Base-by-base conservation (phyloP, 2,888 invertebrate genomes). In the Brenthis daphne region DNA sequence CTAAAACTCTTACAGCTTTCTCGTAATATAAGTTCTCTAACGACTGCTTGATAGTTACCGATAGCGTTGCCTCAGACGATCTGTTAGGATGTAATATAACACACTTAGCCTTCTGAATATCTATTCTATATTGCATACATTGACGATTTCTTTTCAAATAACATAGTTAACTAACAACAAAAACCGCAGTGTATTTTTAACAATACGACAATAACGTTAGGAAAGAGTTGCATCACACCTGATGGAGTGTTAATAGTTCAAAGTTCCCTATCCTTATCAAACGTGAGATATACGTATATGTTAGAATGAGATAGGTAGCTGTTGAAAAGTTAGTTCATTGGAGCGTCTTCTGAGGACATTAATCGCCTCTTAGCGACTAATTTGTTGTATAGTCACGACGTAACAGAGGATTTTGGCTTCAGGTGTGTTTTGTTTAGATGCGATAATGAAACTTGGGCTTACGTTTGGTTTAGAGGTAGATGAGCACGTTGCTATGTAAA, bases 31-130 rank as follows among this genome's bases (percentile, higher is more conserved):
- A 55, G 43, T 56, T 65, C n/a, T 67, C 50, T 64, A 86, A 86
- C 85, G 85, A 83, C 80, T 80, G 82, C 82, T 85, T 85, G 83
- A 86, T 86, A 84, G 85, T 57, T 84, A 76, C 76, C 75, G 82
- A 82, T 84, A 85, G 85, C 83, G 82, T 83, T 80, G 72, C 75
- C 37, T 37, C 43, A 57, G 48, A 29, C 56, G 57, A 66, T 61
- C 50, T 60, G 48, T 24, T 37, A 63, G 57, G 33, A 43, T 53
- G 48, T 66, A 66, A 54, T 65, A 61, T 51, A 56, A 53, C 11
- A 3, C 13, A 53, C 13, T 33, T 33, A 16, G 8, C 29, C 33
- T 51, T 6, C 37, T 63, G 24, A 37, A 20, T 37, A 29, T 14
- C 8, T 43, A 14, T 14, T 13, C 14, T 20, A 5, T 20, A 20